Conservation (phyloP, 1,140 invertebrate species). For the Holotrichia oblita region DNA sequence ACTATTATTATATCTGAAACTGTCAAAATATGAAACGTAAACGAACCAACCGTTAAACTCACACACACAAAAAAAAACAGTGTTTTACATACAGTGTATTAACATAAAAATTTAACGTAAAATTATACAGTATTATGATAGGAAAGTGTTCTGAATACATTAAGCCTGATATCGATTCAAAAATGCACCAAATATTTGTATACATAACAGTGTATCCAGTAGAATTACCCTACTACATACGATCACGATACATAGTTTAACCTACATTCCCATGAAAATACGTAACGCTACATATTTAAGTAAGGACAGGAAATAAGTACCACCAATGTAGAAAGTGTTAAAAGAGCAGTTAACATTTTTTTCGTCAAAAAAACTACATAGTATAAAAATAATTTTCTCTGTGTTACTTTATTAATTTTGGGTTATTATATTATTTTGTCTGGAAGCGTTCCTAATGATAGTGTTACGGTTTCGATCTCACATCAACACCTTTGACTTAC, state of each 20-base stretch:
- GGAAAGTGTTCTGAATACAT: no score
- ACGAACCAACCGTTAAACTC: no score
- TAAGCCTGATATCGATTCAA: no score
- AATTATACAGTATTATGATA: no score
- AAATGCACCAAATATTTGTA: no score
- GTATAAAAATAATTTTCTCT: constrained; percentile 15
- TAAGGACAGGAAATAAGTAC: background rate
- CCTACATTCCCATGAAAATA: background rate
- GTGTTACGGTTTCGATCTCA: constrained; percentile 50
- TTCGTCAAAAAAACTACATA: background rate
- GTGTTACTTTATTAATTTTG: constrained; percentile 16
- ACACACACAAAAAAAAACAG: no score
- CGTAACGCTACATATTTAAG: background rate
- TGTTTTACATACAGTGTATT: no score
- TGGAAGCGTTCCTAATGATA: constrained; percentile 49
- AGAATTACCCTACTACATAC: background rate
- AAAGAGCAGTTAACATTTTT: constrained; percentile 18
- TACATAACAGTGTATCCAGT: no score
- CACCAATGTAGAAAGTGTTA: background rate
- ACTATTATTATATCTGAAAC: no score
- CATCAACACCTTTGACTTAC: constrained; percentile 55
- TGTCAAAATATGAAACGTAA: no score
- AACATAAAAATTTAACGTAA: no score
- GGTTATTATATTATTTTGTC: constrained; percentile 34
- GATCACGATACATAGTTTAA: background rate